These are phyloP conservation scores for Dromaius novaehollandiae DNA, from an alignment of 2,113 vertebrate genomes.

Conservation along the genomic window DNA sequence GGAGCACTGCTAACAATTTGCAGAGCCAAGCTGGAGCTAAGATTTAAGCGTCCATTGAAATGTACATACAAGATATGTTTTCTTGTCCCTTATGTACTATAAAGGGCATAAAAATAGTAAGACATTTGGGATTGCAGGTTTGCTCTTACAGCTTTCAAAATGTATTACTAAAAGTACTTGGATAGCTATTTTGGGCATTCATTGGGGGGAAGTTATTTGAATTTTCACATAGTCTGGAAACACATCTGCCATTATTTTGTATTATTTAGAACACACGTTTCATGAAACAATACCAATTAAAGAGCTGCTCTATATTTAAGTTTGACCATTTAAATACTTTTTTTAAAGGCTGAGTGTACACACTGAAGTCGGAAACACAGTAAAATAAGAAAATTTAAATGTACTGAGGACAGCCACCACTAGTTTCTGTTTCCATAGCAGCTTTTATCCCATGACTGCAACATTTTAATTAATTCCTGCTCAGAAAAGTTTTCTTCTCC, in stretches of 20 bases:
- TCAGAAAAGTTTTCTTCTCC: neutral
- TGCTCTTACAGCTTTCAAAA: constrained; percentile 8
- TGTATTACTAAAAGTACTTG: neutral
- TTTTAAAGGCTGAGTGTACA: neutral
- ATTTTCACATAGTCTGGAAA: neutral
- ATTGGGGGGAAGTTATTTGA: neutral
- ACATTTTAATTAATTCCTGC: neutral
- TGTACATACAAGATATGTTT: neutral
- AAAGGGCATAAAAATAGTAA: neutral
- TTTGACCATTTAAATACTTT: neutral
- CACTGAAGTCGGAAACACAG: neutral
- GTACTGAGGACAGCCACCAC: neutral
- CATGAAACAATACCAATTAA: neutral
- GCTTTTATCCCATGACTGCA: neutral
- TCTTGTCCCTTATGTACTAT: neutral
- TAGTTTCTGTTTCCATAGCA: neutral
- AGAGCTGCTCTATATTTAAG: neutral
- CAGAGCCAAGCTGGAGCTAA: neutral
- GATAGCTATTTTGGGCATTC: neutral
- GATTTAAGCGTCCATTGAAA: neutral
- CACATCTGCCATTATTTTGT: neutral
- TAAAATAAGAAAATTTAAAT: neutral
- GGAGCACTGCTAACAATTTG: neutral
- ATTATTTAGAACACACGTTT: constrained; percentile 16
- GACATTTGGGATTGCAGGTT: neutral